Conservation (phyloP, 2,113 vertebrate genomes). For the Ornithorhynchus anatinus region DNA sequence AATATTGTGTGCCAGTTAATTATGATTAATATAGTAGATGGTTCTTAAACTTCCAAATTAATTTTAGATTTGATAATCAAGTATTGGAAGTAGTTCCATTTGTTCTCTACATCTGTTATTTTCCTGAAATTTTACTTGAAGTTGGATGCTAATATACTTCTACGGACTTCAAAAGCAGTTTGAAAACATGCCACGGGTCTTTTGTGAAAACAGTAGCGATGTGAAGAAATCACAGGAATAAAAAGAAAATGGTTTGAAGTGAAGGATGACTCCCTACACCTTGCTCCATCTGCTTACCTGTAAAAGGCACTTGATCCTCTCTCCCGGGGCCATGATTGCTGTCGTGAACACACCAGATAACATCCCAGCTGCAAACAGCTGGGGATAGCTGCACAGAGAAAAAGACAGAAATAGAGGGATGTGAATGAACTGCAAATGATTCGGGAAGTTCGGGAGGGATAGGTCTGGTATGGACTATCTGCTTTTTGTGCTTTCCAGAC, state of each 20-base stretch:
- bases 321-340: constrained; percentile 95
- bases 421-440: background rate
- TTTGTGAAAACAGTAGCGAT: background rate
- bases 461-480: background rate
- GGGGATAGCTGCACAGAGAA: constrained; percentile 83
- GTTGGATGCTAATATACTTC: no score
- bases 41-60: no score
- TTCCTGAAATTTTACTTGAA: no score
- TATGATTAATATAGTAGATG: no score
- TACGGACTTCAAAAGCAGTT: constrained; percentile 14
- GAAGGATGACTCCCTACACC: background rate
- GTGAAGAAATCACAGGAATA: background rate
- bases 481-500: background rate
- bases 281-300: constrained; percentile 78
- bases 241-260: background rate
- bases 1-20: no score
- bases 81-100: no score
- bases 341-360: constrained; percentile 96
- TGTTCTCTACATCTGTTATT: no score
- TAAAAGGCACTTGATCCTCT: constrained; percentile 95
- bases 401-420: constrained; percentile 27
- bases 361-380: constrained; percentile 96
- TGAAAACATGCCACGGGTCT: background rate
- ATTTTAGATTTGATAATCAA: no score
- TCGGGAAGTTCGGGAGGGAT: background rate